These are phyloP conservation scores for Bubo scandiacus DNA, from an alignment of 2,113 vertebrate species.

Conservation along the genomic window DNA sequence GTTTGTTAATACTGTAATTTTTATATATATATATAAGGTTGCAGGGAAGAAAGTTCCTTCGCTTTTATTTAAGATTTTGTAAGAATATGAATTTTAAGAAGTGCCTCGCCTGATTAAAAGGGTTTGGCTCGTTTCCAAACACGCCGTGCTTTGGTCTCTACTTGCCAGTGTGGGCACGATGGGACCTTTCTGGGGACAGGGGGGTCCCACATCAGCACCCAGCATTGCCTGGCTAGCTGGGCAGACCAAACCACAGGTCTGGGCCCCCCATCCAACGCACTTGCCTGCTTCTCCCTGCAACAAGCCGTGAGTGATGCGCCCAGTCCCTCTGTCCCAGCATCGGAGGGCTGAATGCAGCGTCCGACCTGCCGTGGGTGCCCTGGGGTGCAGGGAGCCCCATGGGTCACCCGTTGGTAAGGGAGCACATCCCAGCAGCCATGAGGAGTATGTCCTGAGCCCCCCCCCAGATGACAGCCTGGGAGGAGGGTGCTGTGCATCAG, in stretches of 20 bases:
- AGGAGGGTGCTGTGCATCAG: background rate
- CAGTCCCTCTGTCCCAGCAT: background rate
- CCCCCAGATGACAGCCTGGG: fast-evolving
- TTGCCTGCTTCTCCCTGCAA: background rate
- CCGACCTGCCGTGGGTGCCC: fast-evolving
- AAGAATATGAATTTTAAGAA: background rate
- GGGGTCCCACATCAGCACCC: background rate
- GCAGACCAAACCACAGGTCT: too few species aligned
- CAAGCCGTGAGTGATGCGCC: background rate
- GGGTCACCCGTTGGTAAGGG: too few species aligned
- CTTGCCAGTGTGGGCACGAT: fast-evolving
- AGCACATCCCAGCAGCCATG: background rate
- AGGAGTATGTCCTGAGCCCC: fast-evolving
- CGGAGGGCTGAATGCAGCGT: too few species aligned
- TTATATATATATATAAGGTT: background rate
- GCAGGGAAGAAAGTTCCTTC: background rate
- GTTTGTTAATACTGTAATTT: background rate
- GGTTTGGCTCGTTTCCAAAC: background rate
- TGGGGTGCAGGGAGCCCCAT: background rate
- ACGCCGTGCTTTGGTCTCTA: fast-evolving
- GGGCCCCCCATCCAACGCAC: fast-evolving
- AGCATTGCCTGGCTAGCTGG: fast-evolving
- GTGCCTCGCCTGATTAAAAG: background rate
- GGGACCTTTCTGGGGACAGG: background rate
- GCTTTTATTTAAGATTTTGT: slow-evolving; percentile 50